Evolutionary conservation across 2,113 vertebrate species (phyloP), one percentile per base, ranked within the genome.

Genomic region (Xyrauchen texanus): DNA sequence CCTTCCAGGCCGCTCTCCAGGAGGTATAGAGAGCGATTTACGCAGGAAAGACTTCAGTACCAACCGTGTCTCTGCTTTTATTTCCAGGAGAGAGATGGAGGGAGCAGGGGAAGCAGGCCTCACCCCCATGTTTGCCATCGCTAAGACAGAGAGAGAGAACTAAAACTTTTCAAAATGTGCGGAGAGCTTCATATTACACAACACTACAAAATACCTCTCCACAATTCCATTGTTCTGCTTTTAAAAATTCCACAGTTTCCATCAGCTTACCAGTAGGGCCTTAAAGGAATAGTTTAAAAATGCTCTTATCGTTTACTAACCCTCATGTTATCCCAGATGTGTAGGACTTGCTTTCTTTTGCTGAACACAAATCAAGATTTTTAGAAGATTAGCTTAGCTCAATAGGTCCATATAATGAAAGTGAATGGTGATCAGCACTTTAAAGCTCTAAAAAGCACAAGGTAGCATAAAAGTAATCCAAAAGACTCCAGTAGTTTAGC

Each of bases 1-100:
- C 49, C 81, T 68, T 15, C 93, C 92, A 1, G 88, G 89, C 7
- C 90, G 68, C 0, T 92, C 86, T 4, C 57, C 78, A 0, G 34
- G 60, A 5, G 91, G 68, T 4, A 84, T 1, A 0, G 81, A 60
- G 4, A 91, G 73, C 6, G 87, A 58, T 11, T 86, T 78, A 53
- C 88, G 81, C n/a, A 93, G 87, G 74, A 93, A 92, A 10, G 92
- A 91, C 76, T 90, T 76, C 4, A 93, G 88, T 21, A 93, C 90
- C 8, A 92, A 79, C 55, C 77, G 85, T 7, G 91, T 92, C 60
- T 93, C 91, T 4, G 84, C 80, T 77, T 89, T 90, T 63, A 90
- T 81, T 80, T 93, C 93, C 47, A 91, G 4, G 70, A 92, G 81
- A 45, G 90, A 91, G 82, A 88, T 57, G 34, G 90, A 82, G 10